Evolutionary conservation across 2,113 vertebrate species (phyloP).

Genomic region (Pelecanoides urinatrix): DNA sequence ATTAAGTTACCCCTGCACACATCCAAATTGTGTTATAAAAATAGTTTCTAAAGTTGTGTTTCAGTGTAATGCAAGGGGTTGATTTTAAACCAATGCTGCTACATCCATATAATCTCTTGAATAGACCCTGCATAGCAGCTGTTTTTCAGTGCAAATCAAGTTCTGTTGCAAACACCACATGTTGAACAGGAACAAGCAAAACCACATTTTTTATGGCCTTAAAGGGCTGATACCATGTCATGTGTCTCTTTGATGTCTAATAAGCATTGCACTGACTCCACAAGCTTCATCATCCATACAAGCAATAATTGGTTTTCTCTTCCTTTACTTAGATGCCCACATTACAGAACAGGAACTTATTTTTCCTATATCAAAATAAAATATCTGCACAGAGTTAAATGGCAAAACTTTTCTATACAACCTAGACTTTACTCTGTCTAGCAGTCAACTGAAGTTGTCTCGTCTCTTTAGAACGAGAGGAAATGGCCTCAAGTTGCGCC

Average conservation of each 20-base stretch:
- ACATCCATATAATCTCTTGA: neutral
- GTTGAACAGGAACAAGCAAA: neutral
- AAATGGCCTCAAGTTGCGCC: too few species aligned
- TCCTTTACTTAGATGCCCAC: neutral
- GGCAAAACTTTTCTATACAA: neutral
- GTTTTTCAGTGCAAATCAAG: neutral
- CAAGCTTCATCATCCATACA: accelerated
- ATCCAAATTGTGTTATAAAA: neutral
- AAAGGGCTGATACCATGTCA: neutral
- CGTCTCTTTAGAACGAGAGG: too few species aligned
- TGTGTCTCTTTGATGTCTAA: neutral
- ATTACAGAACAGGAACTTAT: neutral
- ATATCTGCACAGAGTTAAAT: neutral
- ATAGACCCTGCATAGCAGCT: neutral
- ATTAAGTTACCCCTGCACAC: neutral
- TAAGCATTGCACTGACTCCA: neutral
- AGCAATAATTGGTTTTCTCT: neutral
- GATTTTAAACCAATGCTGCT: neutral
- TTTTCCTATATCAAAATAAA: neutral
- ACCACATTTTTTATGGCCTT: neutral
- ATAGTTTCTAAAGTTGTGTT: neutral
- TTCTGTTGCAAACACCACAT: neutral
- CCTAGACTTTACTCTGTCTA: neutral
- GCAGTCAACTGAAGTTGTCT: neutral
- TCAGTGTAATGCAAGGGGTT: neutral